These are phyloP conservation scores for Hyposoter didymator DNA, from an alignment of 2,888 invertebrate genomes.

Conservation along the genomic window DNA sequence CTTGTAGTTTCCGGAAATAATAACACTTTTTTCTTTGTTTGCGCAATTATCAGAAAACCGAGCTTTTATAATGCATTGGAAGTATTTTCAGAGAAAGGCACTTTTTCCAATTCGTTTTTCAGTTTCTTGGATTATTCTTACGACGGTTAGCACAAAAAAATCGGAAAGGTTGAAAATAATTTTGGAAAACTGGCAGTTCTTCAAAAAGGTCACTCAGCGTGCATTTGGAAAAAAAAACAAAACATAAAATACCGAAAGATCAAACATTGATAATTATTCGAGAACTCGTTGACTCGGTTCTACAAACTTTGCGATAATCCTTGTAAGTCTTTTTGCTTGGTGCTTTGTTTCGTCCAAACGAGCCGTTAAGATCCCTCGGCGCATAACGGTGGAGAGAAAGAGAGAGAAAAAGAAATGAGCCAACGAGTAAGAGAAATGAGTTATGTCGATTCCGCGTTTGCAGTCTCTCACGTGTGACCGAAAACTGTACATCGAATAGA, in stretches of 20 bases:
- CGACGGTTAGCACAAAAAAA: too few relatives aligned
- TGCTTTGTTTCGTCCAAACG: constrained; percentile 67
- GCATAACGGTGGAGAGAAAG: constrained; percentile 61
- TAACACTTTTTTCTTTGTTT: constrained; percentile 12
- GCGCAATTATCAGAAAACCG: not conserved
- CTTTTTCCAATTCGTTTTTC: not conserved
- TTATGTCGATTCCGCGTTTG: constrained; percentile 68
- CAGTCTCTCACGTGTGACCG: constrained; percentile 61
- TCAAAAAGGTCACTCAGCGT: too few relatives aligned
- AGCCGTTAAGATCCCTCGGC: constrained; percentile 64
- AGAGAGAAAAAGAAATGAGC: constrained; percentile 30
- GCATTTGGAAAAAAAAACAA: not conserved
- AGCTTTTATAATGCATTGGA: not conserved
- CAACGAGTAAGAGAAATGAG: constrained; percentile 59
- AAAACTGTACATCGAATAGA: constrained; percentile 46
- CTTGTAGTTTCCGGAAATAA: constrained; percentile 14
- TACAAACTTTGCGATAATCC: constrained; percentile 34
- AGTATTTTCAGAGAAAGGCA: not conserved
- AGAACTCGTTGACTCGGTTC: not conserved
- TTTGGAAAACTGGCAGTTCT: too few relatives aligned
- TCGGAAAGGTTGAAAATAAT: too few relatives aligned
- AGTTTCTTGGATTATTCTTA: not conserved
- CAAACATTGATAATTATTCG: constrained; percentile 5
- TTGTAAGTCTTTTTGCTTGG: constrained; percentile 47
- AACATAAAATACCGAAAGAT: constrained; percentile 6